Percentiles rank a stretch among this genome's conserved stretches.
These are phyloP conservation scores for Hyperoplus immaculatus DNA, from an alignment of 2,797 vertebrate species.

Conservation along the genomic window DNA sequence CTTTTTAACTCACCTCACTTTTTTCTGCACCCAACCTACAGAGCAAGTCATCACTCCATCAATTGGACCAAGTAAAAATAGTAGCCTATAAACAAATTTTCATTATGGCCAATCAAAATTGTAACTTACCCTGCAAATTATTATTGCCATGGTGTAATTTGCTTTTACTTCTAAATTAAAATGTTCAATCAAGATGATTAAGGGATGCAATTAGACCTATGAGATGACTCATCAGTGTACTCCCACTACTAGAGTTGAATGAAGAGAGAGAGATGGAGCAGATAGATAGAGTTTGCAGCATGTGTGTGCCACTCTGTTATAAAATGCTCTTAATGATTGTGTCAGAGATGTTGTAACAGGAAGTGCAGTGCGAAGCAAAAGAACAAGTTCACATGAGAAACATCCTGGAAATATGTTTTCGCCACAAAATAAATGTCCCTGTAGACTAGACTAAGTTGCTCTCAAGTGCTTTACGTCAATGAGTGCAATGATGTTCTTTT, in stretches of 20 bases:
- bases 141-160: constrained; percentile 48
- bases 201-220: constrained; percentile 42
- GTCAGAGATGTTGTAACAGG: constrained; percentile 49
- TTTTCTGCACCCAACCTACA: background rate
- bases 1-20: background rate
- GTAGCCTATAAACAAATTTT: constrained; percentile 24
- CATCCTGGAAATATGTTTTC: constrained; percentile 22
- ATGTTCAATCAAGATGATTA: constrained; percentile 71
- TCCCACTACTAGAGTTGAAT: constrained; percentile 7
- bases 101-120: constrained; percentile 33
- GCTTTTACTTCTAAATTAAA: constrained; percentile 69
- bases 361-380: constrained; percentile 33
- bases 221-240: constrained; percentile 43
- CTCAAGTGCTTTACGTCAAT: constrained; percentile 24
- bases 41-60: background rate
- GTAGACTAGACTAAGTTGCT: constrained; percentile 12
- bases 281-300: background rate
- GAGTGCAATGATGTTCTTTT: constrained; percentile 26
- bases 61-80: constrained; percentile 26
- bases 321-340: constrained; percentile 40
- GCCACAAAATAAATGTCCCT: constrained; percentile 8
- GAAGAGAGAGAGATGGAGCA: background rate
- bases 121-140: constrained; percentile 58
- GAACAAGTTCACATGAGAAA: constrained; percentile 48
- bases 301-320: constrained; percentile 17